Percentiles rank a stretch among this genome's conserved stretches.
Conservation (phyloP, 1,140 invertebrate species). For the Yoshiicerus persimilis region DNA sequence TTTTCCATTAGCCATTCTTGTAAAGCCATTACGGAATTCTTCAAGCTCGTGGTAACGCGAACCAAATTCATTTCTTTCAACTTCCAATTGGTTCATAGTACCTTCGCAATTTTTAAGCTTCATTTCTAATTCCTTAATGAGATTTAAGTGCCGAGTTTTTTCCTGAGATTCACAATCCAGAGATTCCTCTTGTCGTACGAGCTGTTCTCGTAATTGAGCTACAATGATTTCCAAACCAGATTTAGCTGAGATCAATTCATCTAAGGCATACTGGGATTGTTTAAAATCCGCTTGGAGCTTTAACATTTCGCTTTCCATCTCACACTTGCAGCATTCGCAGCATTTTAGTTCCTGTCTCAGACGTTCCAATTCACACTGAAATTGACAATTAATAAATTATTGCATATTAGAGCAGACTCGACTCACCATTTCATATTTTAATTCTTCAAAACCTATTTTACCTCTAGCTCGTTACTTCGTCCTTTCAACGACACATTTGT, state of each 20-base stretch:
- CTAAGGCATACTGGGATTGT: conserved; percentile 25
- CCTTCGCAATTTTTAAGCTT: background rate
- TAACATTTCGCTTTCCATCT: conserved; percentile 30
- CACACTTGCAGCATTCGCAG: conserved; percentile 1
- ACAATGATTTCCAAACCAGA: conserved; percentile 30
- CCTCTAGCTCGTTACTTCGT: background rate
- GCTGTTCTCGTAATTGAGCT: conserved; percentile 20
- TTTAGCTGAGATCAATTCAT: conserved; percentile 26
- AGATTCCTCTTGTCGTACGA: conserved; percentile 10
- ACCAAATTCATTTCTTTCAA: conserved; percentile 22
- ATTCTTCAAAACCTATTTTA: background rate
- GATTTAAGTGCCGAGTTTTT: background rate
- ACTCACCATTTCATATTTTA: background rate
- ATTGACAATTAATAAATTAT: background rate
- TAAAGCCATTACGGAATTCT: background rate
- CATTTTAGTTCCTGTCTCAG: conserved; percentile 25
- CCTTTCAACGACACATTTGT: background rate
- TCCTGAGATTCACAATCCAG: conserved; percentile 29
- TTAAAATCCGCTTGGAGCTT: conserved; percentile 24
- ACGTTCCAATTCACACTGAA: background rate
- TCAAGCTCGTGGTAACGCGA: background rate
- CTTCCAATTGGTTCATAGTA: background rate
- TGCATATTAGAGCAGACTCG: background rate
- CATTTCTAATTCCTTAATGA: conserved; percentile 31
- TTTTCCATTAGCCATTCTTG: background rate